Conservation (phyloP, 2,797 vertebrate species). For the Kryptolebias ocellatus region DNA sequence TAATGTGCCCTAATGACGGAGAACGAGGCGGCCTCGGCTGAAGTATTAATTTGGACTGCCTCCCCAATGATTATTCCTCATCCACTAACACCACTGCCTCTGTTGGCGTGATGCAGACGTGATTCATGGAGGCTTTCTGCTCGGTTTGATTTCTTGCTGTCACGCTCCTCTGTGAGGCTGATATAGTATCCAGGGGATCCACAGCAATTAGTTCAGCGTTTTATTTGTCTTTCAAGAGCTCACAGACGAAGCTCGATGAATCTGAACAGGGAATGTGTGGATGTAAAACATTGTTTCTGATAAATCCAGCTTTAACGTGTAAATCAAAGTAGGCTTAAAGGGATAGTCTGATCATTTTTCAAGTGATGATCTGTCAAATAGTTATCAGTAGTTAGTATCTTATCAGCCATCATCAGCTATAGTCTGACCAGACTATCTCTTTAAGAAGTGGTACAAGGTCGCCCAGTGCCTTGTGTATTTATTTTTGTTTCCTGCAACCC, state of each 20-base stretch:
- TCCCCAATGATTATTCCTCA: conserved; percentile 78
- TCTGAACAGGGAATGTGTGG: conserved; percentile 45
- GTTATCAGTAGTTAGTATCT: no score
- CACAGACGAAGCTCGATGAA: conserved; percentile 50
- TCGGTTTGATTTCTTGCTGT: conserved; percentile 73
- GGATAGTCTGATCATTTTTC: no score
- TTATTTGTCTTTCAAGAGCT: conserved; percentile 72
- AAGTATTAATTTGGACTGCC: conserved; percentile 81
- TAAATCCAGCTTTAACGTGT: conserved; percentile 45
- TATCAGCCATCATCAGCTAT: no score
- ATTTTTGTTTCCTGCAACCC: conserved; percentile 25
- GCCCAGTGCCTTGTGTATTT: neutral
- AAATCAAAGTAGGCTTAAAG: conserved; percentile 27
- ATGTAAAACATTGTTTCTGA: conserved; percentile 38
- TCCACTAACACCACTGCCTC: conserved; percentile 46
- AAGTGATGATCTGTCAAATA: no score
- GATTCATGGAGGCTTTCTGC: conserved; percentile 73
- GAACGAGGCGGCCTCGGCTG: conserved; percentile 75
- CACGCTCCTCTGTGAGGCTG: conserved; percentile 61
- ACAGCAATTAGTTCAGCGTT: conserved; percentile 75
- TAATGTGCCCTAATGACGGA: conserved; percentile 82
- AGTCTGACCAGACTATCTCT: no score
- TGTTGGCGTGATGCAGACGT: conserved; percentile 38
- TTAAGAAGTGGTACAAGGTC: conserved; percentile 12
- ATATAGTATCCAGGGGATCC: conserved; percentile 64